Conservation (phyloP, 1,140 invertebrate genomes). For the Ceratitis capitata region DNA sequence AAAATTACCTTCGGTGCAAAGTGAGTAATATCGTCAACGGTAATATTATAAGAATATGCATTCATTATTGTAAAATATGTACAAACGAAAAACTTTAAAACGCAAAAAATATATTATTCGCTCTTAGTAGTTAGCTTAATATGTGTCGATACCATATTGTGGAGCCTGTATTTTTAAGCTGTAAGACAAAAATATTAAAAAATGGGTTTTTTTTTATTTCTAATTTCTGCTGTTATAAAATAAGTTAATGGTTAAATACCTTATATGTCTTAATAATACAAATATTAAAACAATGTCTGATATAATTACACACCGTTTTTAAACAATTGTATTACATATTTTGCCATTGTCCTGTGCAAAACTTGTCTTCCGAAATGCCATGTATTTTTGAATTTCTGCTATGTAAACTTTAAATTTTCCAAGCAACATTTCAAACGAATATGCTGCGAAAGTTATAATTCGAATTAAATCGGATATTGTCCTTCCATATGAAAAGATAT, state of each 20-base stretch:
- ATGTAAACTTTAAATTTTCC: too few species aligned
- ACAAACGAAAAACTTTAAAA: neutral
- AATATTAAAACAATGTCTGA: neutral
- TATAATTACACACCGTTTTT: neutral
- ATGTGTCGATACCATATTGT: neutral
- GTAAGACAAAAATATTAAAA: neutral
- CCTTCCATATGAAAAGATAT: too few species aligned
- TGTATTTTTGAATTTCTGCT: too few species aligned
- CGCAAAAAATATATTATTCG: neutral
- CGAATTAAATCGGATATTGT: too few species aligned
- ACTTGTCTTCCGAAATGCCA: neutral
- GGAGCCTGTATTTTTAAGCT: neutral
- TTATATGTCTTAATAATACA: too few species aligned
- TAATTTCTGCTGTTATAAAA: neutral
- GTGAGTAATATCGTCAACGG: neutral
- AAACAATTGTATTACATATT: neutral
- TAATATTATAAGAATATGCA: neutral
- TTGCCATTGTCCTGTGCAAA: neutral
- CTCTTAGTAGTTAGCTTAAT: neutral
- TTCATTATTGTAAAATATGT: neutral
- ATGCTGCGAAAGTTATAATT: too few species aligned
- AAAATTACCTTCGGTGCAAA: neutral
- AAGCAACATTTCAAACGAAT: too few species aligned
- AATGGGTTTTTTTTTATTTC: too few species aligned
- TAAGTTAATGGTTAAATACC: too few species aligned